Base-by-base conservation (phyloP, 1,140 invertebrate species). In the Nymphalis io region DNA sequence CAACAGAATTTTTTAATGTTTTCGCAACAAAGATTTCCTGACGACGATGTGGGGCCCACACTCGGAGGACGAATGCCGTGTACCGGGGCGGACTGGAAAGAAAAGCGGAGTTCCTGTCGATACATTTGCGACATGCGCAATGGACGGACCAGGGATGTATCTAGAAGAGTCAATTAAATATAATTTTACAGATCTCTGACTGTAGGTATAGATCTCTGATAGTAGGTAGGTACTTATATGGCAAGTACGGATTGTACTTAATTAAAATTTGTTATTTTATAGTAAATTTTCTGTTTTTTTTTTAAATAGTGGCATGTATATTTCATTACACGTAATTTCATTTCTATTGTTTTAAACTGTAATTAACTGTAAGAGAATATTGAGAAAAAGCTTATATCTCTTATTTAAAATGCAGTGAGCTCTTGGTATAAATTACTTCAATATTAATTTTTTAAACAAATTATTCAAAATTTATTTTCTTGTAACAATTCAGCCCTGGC, bases 121-220 rank as follows among this genome's bases (percentile, higher is more conserved):
- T 90, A 90, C 86, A 80, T 83, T 84, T 75, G 83, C 81, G 83
- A 87, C 88, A 88, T 90, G 88, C 88, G 88, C 88, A 90, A 75
- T 90, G 77, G 59, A 68, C 60, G 21, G 20, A 5, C 60, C 88
- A 90, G 87, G 78, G 83, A 55, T 73, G 87, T 44, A 90, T 73
- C 85, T 23, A 51, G n/a, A 20, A 55, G 21, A 3, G n/a, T 12
- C 12, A 11, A 13, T 51, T 20, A 12, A 18, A 15, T n/a, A 15
- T 42, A n/a, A n/a, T 15, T 15, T 42, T 42, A 15, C 15, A 53
- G 48, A 53, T 53, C 4, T 21, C 21, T 13, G 10, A 42, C 40
- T 12, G 11, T 13, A 13, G n/a, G n/a, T 42, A 15, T 11, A 53
- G 48, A 53, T 53, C 4, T 21, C 21, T 13, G 10, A 42, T 12